A percentile compares a stretch with the other conserved stretches of the same genome.
Conservation (phyloP, 1,140 invertebrate species). For the Aphidius ervi region DNA sequence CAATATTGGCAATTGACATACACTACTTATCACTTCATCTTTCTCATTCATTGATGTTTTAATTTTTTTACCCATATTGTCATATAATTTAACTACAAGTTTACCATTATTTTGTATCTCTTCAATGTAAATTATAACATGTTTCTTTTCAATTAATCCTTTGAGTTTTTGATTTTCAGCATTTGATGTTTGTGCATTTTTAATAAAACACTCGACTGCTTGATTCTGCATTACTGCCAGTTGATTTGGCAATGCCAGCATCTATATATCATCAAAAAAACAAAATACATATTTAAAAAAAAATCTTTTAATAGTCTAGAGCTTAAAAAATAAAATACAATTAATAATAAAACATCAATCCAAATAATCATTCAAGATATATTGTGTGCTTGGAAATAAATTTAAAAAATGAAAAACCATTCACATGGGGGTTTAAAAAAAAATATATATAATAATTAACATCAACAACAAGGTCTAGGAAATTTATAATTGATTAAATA, state of each 20-base stretch:
- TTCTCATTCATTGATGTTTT: conserved; percentile 51
- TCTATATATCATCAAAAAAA: conserved; percentile 37
- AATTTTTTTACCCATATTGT: conserved; percentile 57
- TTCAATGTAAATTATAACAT: conserved; percentile 57
- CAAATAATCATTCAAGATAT: conserved; percentile 4
- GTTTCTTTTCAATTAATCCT: conserved; percentile 30
- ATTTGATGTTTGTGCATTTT: conserved; percentile 20
- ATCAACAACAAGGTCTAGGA: no score
- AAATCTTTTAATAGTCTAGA: no score
- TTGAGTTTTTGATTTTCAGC: conserved; percentile 33
- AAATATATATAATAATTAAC: no score
- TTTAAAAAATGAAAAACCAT: not conserved
- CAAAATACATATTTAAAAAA: not conserved
- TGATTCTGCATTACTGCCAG: conserved; percentile 57
- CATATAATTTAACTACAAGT: conserved; percentile 57
- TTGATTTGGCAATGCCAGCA: conserved; percentile 53
- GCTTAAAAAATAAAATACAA: not conserved
- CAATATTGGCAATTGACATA: conserved; percentile 58
- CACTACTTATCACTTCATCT: conserved; percentile 50
- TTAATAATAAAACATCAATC: conserved; percentile 4
- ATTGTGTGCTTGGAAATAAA: conserved; percentile 4
- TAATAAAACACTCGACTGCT: conserved; percentile 51
- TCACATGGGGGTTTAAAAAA: no score
- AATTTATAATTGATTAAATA: not conserved
- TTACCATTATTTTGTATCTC: conserved; percentile 57